Evolutionary conservation across 2,888 invertebrate genomes (phyloP), one percentile per base, ranked within the genome.

Genomic region (Plagodis pulveraria): DNA sequence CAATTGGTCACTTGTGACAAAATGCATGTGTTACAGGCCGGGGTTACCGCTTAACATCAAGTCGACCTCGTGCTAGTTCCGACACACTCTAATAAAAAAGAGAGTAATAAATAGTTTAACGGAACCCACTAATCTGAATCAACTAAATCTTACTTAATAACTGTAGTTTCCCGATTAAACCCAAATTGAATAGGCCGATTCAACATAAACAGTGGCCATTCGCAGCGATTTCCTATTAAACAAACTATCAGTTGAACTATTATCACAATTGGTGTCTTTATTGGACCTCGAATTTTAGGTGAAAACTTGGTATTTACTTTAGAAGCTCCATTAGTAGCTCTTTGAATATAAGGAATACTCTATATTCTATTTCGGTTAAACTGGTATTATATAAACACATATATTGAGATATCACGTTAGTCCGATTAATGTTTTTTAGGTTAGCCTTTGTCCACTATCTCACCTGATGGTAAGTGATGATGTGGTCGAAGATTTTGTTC

Each of bases 91-190:
- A 1, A 22, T 22, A 22, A 22, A 22, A 22, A 22, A 22, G n/a
- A n/a, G n/a, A 22, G 22, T 2, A 22, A 22, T 22, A 4, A 22
- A 22, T 22, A 22, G 22, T 22, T 22, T 22, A 2, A 1, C 2
- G 22, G 2, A 4, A 22, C 22, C 2, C 4, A 22, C 22, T 22
- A 22, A 22, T 22, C 22, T 22, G 22, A 22, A 22, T 11, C 7
- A 36, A 52, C 60, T 57, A 60, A 65, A 62, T 59, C 51, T 58
- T 49, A 56, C 58, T 65, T 57, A 62, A 65, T 62, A 44, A 52
- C 42, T 46, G 45, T 48, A 60, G 56, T 62, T 58, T 10, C 59
- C 43, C 41, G 56, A 58, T 60, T 60, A 58, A 62, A 50, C 56
- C 56, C 53, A n/a, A 58, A 62, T 60, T 56, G 56, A 53, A 65